Conservation (phyloP, 2,888 invertebrate species). For the Tetramorium bicarinatum region DNA sequence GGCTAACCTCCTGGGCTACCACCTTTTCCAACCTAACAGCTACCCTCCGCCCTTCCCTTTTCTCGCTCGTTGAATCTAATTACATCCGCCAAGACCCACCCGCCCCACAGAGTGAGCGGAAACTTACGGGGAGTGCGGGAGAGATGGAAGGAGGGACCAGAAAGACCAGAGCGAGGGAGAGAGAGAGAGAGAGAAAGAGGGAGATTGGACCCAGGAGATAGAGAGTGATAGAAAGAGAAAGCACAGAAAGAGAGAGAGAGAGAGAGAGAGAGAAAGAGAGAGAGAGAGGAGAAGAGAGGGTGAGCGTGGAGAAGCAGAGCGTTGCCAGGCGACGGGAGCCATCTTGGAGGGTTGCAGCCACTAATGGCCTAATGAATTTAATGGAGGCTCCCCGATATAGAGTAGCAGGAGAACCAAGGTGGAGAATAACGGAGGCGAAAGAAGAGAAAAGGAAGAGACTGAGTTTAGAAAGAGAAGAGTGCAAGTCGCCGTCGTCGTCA, state of each 20-base stretch:
- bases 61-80: constrained; percentile 86
- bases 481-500: constrained; percentile 54
- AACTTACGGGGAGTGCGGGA: constrained; percentile 47
- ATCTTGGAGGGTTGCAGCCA: constrained; percentile 87
- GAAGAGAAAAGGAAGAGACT: constrained; percentile 28
- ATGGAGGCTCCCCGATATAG: constrained; percentile 85
- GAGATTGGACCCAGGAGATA: constrained; percentile 44
- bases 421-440: constrained; percentile 69
- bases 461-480: constrained; percentile 32
- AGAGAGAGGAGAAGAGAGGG: constrained; percentile 57
- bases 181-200: constrained; percentile 38
- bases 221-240: constrained; percentile 32
- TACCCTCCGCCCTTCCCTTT: constrained; percentile 74
- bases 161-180: constrained; percentile 16
- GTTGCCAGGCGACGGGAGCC: constrained; percentile 86
- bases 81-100: constrained; percentile 83
- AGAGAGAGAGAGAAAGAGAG: constrained; percentile 36
- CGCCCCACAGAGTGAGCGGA: constrained; percentile 59
- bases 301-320: constrained; percentile 72
- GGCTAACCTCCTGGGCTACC: constrained; percentile 74
- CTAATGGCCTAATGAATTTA: constrained; percentile 87
- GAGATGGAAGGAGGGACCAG: constrained; percentile 47
- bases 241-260: constrained; percentile 33
- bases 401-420: constrained; percentile 76
- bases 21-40: constrained; percentile 70